Percentiles rank a stretch among this genome's conserved stretches.
Conservation (phyloP, 2,113 vertebrate genomes). For the Gallinago undulata region DNA sequence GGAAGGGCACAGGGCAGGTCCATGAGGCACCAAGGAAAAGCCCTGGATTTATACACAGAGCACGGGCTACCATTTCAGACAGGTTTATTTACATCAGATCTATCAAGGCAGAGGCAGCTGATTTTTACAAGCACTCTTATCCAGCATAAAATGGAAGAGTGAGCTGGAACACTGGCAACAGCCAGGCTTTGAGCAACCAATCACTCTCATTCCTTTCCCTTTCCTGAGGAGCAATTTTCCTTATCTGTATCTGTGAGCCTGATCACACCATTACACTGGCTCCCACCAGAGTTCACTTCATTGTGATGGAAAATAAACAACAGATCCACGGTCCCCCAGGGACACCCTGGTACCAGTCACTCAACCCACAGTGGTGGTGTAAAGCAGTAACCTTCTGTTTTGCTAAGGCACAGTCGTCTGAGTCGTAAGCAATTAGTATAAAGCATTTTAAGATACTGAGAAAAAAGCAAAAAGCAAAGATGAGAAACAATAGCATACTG, state of each 20-base stretch:
- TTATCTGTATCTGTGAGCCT: background rate
- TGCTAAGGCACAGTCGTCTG: background rate
- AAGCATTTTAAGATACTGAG: conserved; percentile 14
- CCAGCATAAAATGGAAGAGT: background rate
- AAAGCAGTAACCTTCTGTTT: conserved; percentile 24
- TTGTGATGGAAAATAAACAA: background rate
- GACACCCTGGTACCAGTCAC: background rate
- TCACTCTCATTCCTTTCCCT: background rate
- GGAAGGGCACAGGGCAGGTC: background rate
- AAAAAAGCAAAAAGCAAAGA: conserved; percentile 42
- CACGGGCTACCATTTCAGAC: background rate
- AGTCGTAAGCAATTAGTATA: background rate
- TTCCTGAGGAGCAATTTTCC: background rate
- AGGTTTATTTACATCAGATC: background rate
- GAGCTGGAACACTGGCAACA: fast-evolving
- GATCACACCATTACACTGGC: background rate
- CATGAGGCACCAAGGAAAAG: background rate
- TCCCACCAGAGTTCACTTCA: background rate
- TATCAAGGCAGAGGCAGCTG: background rate
- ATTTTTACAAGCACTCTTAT: background rate
- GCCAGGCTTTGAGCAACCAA: background rate
- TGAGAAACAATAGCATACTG: conserved; percentile 36
- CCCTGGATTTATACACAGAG: background rate
- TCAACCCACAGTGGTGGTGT: background rate
- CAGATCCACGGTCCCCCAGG: background rate